Base-by-base conservation (phyloP, 2,113 vertebrate species). In the Bujurquina vittata region DNA sequence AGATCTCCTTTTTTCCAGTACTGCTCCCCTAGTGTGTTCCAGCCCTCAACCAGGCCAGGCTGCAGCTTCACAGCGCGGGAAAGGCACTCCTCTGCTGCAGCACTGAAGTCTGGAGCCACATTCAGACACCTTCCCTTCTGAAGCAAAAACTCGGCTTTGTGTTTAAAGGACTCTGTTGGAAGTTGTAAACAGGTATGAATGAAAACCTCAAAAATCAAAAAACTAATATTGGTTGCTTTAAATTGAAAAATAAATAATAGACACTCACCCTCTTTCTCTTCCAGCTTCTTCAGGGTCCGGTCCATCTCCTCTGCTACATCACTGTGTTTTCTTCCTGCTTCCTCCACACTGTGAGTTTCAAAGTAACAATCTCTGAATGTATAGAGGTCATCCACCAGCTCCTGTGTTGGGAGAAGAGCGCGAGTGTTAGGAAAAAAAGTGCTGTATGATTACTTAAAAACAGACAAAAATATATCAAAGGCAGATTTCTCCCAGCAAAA, bases 1-100 rank as follows among this genome's bases (percentile, higher is more conserved):
- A 98, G 61, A 75, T 98, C 97, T 52, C 96, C 96, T 88, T 97
- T 98, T 88, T 97, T 97, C 97, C 97, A 98, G 94, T 97, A 97
- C 90, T 97, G 96, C 90, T 98, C 97, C 14, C 97, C 97, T 84
- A 98, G 87, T 35, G 96, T 96, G 94, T 98, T 98, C 97, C 97
- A 98, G 59, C 95, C 97, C 76, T 98, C 96, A 5, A 97, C 96
- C 80, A 98, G 93, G 37, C 94, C 90, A 0, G 97, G 97, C 9
- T 97, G 94, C 93, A 98, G 93, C 88, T 98, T 98, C 76, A 98
- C 97, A 0, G 97, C 97, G 4, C 96, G 96, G 35, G 96, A 97
- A 20, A 98, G 95, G 72, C 94, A 93, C 75, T 96, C 96, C 79
- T 98, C 97, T 1, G 97, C 97, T 37, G 83, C 74, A 0, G 90